phyloP scores from a whole-genome alignment of 2,113 vertebrate genomes.

The Solea senegalensis region DNA sequence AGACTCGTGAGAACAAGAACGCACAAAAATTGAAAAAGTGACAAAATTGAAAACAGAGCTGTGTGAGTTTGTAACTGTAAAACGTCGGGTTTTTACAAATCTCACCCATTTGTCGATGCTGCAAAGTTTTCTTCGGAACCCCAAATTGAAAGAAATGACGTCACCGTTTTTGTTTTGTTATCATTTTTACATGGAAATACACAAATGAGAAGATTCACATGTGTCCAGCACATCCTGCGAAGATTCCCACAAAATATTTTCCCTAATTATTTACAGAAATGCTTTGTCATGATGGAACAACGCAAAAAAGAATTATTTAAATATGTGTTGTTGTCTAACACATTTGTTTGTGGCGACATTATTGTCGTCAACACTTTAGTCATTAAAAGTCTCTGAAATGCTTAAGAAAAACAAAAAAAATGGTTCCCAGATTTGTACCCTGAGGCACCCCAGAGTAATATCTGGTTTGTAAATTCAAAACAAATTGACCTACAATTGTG shows the following conservation, averaged over 20 bases:
- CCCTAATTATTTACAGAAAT: neutral
- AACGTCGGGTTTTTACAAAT: too few species aligned
- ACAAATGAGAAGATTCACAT: neutral
- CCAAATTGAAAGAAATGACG: neutral
- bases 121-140: too few species aligned
- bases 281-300: conserved; percentile 1
- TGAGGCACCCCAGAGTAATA: too few species aligned
- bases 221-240: neutral
- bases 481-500: too few species aligned
- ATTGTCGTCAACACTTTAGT: neutral
- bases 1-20: conserved; percentile 1
- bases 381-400: neutral
- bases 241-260: conserved; percentile 4
- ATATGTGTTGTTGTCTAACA: neutral
- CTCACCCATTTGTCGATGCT: too few species aligned
- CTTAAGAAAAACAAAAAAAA: neutral
- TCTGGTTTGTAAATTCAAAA: too few species aligned
- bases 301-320: neutral
- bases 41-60: conserved; percentile 28
- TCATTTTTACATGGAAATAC: neutral
- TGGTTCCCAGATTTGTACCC: too few species aligned
- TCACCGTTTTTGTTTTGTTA: neutral
- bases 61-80: too few species aligned
- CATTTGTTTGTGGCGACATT: too few species aligned
- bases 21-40: conserved; percentile 4